These are phyloP conservation scores for Chanos chanos DNA, from an alignment of 2,797 vertebrate genomes.

Conservation along the genomic window DNA sequence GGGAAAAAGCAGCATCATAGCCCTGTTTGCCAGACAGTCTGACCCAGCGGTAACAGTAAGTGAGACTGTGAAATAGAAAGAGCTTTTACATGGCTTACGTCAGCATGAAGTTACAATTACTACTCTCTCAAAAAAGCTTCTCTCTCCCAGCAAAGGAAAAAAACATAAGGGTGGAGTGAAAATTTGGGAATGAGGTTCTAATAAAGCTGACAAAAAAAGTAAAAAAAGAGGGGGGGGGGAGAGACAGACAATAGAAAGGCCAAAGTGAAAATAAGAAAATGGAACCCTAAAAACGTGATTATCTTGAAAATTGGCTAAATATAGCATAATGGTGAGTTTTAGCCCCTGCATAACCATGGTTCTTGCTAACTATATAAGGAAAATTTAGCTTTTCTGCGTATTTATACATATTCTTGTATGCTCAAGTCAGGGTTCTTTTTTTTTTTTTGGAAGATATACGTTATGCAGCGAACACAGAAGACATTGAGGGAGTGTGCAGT, in stretches of 20 bases:
- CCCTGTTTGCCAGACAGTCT: too few relatives aligned
- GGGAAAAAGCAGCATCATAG: too few relatives aligned
- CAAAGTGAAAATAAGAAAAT: background rate
- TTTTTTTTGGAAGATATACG: background rate
- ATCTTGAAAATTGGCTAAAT: too few relatives aligned
- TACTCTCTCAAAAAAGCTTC: background rate
- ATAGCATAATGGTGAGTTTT: too few relatives aligned
- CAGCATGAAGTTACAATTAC: constrained; percentile 19
- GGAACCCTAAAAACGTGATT: too few relatives aligned
- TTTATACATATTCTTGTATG: too few relatives aligned
- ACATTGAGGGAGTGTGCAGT: background rate
- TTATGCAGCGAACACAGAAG: background rate
- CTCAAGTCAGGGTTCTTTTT: too few relatives aligned
- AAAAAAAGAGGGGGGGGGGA: background rate
- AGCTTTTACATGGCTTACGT: background rate
- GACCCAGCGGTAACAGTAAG: too few relatives aligned
- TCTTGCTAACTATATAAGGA: too few relatives aligned
- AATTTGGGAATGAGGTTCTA: background rate
- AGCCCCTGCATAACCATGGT: too few relatives aligned
- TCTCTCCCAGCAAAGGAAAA: background rate
- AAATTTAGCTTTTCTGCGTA: too few relatives aligned
- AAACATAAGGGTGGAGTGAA: background rate
- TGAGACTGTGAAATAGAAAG: constrained; percentile 8
- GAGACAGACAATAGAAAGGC: background rate
- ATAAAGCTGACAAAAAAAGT: background rate